These are phyloP conservation scores for Zosterops pallidus DNA, from an alignment of 2,113 vertebrate species.

Conservation along the genomic window DNA sequence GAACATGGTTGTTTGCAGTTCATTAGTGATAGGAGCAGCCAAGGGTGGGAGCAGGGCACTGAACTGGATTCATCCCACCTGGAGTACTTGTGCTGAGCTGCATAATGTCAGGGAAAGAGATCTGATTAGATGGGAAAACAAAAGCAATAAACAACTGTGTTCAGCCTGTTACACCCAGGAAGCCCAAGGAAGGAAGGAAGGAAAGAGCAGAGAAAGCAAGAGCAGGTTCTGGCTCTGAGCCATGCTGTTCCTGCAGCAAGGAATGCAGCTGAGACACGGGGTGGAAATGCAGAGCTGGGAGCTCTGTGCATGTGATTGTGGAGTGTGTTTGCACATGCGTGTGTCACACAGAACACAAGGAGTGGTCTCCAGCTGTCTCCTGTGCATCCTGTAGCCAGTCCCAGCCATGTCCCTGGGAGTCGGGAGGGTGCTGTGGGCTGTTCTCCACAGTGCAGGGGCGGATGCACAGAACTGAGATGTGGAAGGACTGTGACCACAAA, in stretches of 20 bases:
- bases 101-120: slow-evolving; percentile 40
- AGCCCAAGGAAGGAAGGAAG: not conserved
- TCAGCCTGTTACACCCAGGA: not conserved
- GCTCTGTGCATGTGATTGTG: fast-evolving
- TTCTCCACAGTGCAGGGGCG: fast-evolving
- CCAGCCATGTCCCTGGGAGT: not conserved
- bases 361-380: not conserved
- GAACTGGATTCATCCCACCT: slow-evolving; percentile 57
- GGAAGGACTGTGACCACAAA: not conserved
- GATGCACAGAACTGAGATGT: fast-evolving
- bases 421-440: not conserved
- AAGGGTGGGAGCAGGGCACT: slow-evolving; percentile 40
- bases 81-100: slow-evolving; percentile 42
- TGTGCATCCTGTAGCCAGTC: not conserved
- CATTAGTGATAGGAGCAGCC: slow-evolving; percentile 58
- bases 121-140: slow-evolving; percentile 36
- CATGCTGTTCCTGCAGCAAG: not conserved
- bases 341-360: not conserved
- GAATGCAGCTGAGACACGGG: not conserved
- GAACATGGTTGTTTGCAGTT: slow-evolving; percentile 65
- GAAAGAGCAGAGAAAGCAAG: not conserved
- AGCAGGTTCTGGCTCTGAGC: not conserved
- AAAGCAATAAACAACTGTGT: slow-evolving; percentile 10
- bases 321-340: fast-evolving
- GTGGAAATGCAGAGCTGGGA: not conserved